Conservation (phyloP, 2,888 invertebrate genomes). For the Calameuta filiformis region DNA sequence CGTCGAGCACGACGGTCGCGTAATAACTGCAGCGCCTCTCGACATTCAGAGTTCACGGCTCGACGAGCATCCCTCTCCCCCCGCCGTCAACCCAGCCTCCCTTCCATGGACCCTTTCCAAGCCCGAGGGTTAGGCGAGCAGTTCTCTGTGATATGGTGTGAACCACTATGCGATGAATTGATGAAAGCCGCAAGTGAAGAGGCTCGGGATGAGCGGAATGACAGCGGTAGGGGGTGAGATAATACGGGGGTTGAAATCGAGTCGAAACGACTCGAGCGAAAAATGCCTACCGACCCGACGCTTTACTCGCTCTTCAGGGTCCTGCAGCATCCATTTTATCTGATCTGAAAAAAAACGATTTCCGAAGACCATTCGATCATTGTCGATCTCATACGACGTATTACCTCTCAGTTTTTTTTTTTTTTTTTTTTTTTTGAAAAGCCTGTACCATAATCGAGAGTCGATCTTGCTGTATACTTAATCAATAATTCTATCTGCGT, state of each 20-base stretch:
- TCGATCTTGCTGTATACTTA: neutral
- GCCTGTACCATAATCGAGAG: neutral
- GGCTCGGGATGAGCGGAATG: constrained; percentile 3
- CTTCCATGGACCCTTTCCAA: neutral
- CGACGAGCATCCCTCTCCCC: constrained; percentile 6
- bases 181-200: constrained; percentile 13
- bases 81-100: neutral
- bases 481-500: neutral
- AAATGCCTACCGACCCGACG: neutral
- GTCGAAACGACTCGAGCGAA: neutral
- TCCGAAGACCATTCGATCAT: neutral
- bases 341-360: neutral
- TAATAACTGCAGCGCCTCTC: constrained; percentile 6
- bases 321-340: neutral
- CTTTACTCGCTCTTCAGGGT: neutral
- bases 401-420: neutral
- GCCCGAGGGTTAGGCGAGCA: constrained; percentile 9
- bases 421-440: neutral
- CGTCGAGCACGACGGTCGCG: neutral
- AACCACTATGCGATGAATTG: constrained; percentile 21
- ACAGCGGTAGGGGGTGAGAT: neutral
- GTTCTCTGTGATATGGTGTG: constrained; percentile 20
- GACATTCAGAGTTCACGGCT: constrained; percentile 22
- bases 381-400: neutral
- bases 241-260: constrained; percentile 3